A percentile compares a stretch with the other conserved stretches of the same genome.
Evolutionary conservation across 2,888 invertebrate genomes (phyloP).

Genomic region (Heliconius erato): DNA sequence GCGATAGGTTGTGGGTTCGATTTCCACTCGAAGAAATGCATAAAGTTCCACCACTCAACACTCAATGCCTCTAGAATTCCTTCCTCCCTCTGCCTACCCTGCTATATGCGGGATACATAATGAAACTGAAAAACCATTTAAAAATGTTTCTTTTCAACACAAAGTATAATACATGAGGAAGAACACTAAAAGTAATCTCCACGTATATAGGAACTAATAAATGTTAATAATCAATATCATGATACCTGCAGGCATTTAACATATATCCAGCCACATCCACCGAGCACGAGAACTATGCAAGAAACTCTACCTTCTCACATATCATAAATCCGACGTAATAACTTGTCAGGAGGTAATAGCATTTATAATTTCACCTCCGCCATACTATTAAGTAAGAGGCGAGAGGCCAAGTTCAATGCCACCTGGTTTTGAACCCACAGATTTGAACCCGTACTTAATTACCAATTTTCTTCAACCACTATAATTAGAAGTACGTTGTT

Average conservation of each 20-base stretch:
- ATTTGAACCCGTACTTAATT: constrained; percentile 61
- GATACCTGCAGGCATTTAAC: constrained; percentile 16
- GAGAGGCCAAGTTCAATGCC: constrained; percentile 68
- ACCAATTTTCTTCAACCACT: constrained; percentile 66
- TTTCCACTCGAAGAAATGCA: too few species aligned
- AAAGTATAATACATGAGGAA: background rate
- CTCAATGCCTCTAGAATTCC: too few species aligned
- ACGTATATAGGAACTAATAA: background rate
- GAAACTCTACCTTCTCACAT: constrained; percentile 34
- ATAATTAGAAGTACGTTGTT: constrained; percentile 42
- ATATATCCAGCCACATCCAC: background rate
- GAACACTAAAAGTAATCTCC: background rate
- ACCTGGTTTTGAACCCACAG: constrained; percentile 62
- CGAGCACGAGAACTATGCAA: constrained; percentile 12
- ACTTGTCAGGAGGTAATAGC: constrained; percentile 63
- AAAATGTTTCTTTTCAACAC: background rate
- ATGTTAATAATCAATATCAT: constrained; percentile 1
- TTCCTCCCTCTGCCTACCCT: too few species aligned
- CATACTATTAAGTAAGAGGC: constrained; percentile 51
- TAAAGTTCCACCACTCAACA: too few species aligned
- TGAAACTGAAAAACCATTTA: background rate
- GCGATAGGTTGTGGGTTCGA: too few species aligned
- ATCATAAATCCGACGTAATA: constrained; percentile 61
- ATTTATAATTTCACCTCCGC: constrained; percentile 62
- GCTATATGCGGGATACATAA: too few species aligned